These are phyloP conservation scores for Venturia canescens DNA, from an alignment of 1,140 invertebrate genomes.

Conservation along the genomic window DNA sequence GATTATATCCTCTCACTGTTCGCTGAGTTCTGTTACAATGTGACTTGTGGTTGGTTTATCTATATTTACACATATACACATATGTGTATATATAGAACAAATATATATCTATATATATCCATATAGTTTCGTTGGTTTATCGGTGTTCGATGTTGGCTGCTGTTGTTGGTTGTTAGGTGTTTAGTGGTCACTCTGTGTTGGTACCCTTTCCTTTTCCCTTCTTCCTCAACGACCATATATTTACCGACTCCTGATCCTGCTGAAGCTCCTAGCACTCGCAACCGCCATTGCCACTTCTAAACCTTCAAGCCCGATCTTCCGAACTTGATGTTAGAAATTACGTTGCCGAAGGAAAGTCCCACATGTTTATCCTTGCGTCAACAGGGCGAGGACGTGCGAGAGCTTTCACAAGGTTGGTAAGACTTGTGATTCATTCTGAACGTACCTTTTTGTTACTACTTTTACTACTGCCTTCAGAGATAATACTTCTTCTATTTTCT, in stretches of 20 bases:
- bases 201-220: conserved; percentile 63
- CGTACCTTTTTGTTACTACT: conserved; percentile 1
- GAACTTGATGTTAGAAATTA: conserved; percentile 66
- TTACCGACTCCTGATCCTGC: conserved; percentile 24
- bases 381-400: neutral
- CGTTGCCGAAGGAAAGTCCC: conserved; percentile 56
- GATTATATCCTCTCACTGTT: conserved; percentile 71
- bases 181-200: conserved; percentile 75
- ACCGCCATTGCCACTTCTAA: conserved; percentile 45
- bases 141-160: conserved; percentile 76
- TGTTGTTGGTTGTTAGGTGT: conserved; percentile 76
- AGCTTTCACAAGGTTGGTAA: conserved; percentile 55
- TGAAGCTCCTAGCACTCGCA: conserved; percentile 66
- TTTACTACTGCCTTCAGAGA: neutral
- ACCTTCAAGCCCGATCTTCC: conserved; percentile 44
- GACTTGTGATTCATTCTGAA: conserved; percentile 51
- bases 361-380: conserved; percentile 43
- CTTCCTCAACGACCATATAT: conserved; percentile 1
- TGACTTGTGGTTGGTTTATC: conserved; percentile 73
- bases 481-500: neutral
- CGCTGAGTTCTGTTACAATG: conserved; percentile 72
- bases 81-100: neutral
- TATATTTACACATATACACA: neutral
- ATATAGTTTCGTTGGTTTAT: conserved; percentile 72
- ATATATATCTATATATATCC: conserved; percentile 3